Evolutionary conservation across 2,797 vertebrate species (phyloP), one percentile per base, ranked within the genome.

Genomic region (Chaetophractus vellerosus): DNA sequence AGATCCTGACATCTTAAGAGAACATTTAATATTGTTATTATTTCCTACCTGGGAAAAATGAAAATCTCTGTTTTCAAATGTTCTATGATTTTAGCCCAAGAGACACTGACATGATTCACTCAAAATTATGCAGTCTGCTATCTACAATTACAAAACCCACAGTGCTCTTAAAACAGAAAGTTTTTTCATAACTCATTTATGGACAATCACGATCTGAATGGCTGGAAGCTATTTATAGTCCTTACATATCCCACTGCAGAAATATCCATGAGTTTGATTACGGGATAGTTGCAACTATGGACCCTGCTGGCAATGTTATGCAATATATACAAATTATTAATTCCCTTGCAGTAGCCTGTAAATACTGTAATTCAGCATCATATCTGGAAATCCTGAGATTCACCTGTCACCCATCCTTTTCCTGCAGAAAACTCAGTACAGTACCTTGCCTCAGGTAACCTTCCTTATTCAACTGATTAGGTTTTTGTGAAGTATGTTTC

Each of bases 351-450:
- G 52, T 64, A 36, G 16, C 88, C 76, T 88, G n/a, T 48, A 91
- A 92, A 59, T 88, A 75, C 55, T 86, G 52, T 89, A 93, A 94
- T 83, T 64, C 71, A 87, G 28, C 33, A 50, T 59, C n/a, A 57
- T 69, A 41, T 90, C 94, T 95, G 38, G 64, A 94, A 96, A 83
- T 82, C 75, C 83, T 75, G 41, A 92, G 86, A 86, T 57, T 79
- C 85, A 63, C 79, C 84, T 63, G 36, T 68, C 75, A 90, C 68
- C 45, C 23, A 28, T 63, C 88, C 63, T 78, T 92, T 92, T 88
- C 57, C 57, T 82, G 21, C 64, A 83, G 82, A 88, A 31, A 93
- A 5, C 31, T 87, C 68, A 33, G 59, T n/a, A n/a, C 26, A 76
- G 74, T 55, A 26, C n/a, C 38, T 89, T 82, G 38, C 86, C 93